Percentiles rank a stretch among this genome's conserved stretches.
phyloP scores from a whole-genome alignment of 2,888 invertebrate genomes.

The Lithophane ornitopus region DNA sequence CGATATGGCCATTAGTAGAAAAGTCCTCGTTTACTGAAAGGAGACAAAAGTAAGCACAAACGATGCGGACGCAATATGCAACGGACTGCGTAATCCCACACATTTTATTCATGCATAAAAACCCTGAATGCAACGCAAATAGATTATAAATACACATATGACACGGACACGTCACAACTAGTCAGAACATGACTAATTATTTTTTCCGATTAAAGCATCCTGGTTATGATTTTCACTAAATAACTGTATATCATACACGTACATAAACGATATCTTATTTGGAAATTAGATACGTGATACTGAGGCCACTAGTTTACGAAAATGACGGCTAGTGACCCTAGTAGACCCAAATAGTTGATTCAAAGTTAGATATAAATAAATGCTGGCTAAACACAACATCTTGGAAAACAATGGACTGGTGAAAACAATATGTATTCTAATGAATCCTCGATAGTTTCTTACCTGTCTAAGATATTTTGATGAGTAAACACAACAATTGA shows the following conservation, averaged over 20 bases:
- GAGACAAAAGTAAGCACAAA: conserved; percentile 9
- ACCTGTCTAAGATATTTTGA: conserved; percentile 47
- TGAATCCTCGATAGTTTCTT: conserved; percentile 24
- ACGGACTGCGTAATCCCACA: conserved; percentile 8
- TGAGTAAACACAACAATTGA: conserved; percentile 37
- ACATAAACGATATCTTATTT: neutral
- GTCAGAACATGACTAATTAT: conserved; percentile 48
- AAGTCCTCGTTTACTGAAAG: conserved; percentile 23
- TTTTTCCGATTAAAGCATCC: conserved; percentile 28
- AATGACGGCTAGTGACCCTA: neutral
- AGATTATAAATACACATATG: conserved; percentile 40
- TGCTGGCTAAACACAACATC: neutral
- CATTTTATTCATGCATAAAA: conserved; percentile 47
- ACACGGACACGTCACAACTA: conserved; percentile 45
- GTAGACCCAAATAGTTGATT: conserved; percentile 6
- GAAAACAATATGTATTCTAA: neutral
- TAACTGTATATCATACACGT: conserved; percentile 2
- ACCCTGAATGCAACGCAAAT: conserved; percentile 42
- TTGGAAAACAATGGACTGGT: neutral
- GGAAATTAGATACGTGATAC: conserved; percentile 1
- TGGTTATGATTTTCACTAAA: conserved; percentile 28
- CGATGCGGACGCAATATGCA: conserved; percentile 14
- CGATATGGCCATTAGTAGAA: neutral
- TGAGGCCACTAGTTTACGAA: neutral
- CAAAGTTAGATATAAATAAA: conserved; percentile 1